phyloP scores from a whole-genome alignment of 1,140 invertebrate species.

The Drosophila takahashii region DNA sequence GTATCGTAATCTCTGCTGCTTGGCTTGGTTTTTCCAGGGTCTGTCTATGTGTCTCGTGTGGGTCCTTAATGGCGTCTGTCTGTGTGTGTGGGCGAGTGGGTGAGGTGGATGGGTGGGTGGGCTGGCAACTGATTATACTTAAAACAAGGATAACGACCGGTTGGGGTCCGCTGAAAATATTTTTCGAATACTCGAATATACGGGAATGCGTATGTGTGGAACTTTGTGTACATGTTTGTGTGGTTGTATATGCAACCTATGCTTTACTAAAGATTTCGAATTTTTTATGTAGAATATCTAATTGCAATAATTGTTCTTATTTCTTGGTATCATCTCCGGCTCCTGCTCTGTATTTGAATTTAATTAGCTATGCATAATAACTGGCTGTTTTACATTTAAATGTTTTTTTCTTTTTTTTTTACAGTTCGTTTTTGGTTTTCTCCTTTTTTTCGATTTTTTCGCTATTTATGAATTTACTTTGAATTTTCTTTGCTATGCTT shows the following conservation, averaged over 20 bases:
- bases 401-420: slow-evolving; percentile 55
- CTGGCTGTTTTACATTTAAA: slow-evolving; percentile 79
- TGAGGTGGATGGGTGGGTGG: not conserved
- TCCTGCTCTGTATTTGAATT: slow-evolving; percentile 49
- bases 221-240: slow-evolving; percentile 10
- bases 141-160: slow-evolving; percentile 15
- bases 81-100: slow-evolving; percentile 8
- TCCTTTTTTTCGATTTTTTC: slow-evolving; percentile 37
- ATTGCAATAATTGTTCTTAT: slow-evolving; percentile 63
- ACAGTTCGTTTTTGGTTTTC: slow-evolving; percentile 60
- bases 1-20: slow-evolving; percentile 49
- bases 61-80: slow-evolving; percentile 24
- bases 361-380: slow-evolving; percentile 73
- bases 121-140: slow-evolving; percentile 30
- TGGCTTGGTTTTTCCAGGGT: slow-evolving; percentile 8
- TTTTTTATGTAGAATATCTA: slow-evolving; percentile 80
- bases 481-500: slow-evolving; percentile 76
- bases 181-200: not conserved
- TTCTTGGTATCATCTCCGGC: slow-evolving; percentile 25
- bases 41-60: slow-evolving; percentile 15
- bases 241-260: slow-evolving; percentile 53
- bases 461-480: slow-evolving; percentile 53
- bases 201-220: slow-evolving; percentile 14
- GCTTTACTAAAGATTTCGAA: slow-evolving; percentile 66
- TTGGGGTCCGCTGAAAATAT: slow-evolving; percentile 3